Conservation (phyloP, 1,140 invertebrate genomes). For the Anastrepha obliqua region DNA sequence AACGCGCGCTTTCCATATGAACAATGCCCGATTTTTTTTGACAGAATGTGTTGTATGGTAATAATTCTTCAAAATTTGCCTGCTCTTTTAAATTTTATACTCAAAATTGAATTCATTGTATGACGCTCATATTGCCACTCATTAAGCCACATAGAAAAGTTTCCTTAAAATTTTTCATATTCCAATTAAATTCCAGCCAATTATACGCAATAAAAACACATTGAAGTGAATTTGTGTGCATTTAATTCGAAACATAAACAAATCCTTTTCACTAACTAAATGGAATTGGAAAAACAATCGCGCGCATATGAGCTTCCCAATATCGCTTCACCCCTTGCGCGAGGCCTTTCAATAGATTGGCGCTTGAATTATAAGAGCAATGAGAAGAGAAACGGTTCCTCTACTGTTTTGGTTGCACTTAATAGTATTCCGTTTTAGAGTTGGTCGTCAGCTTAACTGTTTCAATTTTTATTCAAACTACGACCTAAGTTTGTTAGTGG, state of each 20-base stretch:
- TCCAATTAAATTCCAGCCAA: constrained; percentile 9
- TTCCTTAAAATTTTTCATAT: not conserved
- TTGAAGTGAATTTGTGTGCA: constrained; percentile 67
- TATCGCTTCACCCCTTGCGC: not conserved
- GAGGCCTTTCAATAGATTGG: not conserved
- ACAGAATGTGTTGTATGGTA: no score
- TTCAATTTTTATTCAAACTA: constrained; percentile 51
- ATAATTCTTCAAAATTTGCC: no score
- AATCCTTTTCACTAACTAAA: constrained; percentile 40
- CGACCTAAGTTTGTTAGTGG: not conserved
- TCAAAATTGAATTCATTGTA: no score
- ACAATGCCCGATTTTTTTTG: no score
- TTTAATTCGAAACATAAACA: constrained; percentile 62
- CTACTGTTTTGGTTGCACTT: constrained; percentile 22
- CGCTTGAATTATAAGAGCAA: not conserved
- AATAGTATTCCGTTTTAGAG: constrained; percentile 55
- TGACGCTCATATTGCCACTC: no score
- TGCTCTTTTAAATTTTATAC: no score
- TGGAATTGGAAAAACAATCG: not conserved
- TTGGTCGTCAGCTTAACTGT: constrained; percentile 52
- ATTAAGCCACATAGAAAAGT: not conserved
- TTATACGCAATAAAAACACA: constrained; percentile 58
- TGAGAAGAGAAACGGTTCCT: not conserved
- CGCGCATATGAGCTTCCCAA: no score
- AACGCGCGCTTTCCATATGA: no score